A percentile compares a stretch with the other conserved stretches of the same genome.
These are phyloP conservation scores for Torymus tubicola DNA, from an alignment of 2,888 invertebrate genomes.

Conservation along the genomic window DNA sequence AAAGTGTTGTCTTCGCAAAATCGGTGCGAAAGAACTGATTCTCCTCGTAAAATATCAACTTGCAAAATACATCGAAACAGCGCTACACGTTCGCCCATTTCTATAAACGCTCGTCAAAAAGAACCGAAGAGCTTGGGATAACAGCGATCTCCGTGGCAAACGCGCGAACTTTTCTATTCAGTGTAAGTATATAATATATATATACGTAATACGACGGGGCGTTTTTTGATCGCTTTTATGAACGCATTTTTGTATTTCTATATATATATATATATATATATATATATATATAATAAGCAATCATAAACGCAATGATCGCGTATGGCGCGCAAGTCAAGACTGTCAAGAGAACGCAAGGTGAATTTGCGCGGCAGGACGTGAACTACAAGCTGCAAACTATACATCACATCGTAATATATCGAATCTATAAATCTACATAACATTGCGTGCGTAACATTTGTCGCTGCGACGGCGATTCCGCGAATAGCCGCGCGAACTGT, in stretches of 20 bases:
- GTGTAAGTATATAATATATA: no score
- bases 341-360: no score
- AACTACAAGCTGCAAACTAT: no score
- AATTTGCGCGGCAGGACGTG: no score
- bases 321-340: not conserved
- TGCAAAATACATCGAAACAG: conserved; percentile 56
- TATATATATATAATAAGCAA: not conserved
- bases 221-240: conserved; percentile 34
- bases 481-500: no score
- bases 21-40: conserved; percentile 32
- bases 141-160: conserved; percentile 61
- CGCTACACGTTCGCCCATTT: conserved; percentile 54
- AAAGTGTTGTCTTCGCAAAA: conserved; percentile 15
- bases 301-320: not conserved
- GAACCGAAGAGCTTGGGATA: conserved; percentile 62
- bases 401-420: no score
- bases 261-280: no score
- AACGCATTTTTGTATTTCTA: not conserved
- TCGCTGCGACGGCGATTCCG: no score
- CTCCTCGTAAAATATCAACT: conserved; percentile 56
- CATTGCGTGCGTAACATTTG: no score
- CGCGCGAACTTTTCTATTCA: conserved; percentile 50
- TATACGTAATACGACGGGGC: not conserved
- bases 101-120: conserved; percentile 31
- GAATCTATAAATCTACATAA: no score